Evolutionary conservation across 2,113 vertebrate species (phyloP), one percentile per base, ranked within the genome.

Genomic region (Upupa epops): DNA sequence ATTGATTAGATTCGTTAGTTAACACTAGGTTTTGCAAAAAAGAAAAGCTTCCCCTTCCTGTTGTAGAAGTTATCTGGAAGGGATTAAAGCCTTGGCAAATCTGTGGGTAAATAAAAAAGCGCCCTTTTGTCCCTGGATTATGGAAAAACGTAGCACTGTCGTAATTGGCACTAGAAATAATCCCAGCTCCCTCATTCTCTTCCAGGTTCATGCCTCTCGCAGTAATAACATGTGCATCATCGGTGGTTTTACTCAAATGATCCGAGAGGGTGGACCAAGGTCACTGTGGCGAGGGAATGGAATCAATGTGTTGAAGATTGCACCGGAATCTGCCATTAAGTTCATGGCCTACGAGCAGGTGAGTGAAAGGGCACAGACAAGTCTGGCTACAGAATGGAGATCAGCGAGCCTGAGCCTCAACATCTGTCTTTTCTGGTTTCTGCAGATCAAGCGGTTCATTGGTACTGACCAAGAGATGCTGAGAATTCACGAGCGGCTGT

Each of bases 271-370:
- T 0, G 99, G 99, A 2, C 34, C 98, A 3, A 97, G 97, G 77
- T 99, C 99, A 0, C 97, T 99, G 28, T 99, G 99, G 99, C 87
- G 99, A 45, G 99, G 99, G 31, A 99, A 99, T 0, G 99, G 99
- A 86, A 99, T 99, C 95, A 99, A 99, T 0, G 99, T 99, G 91
- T 95, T 99, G 83, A 99, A 99, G 96, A 99, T 99, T 6, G 99
- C 98, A 6, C 99, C 99, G 0, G 99, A 99, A 89, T 98, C 99
- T 0, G 99, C 99, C 32, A 99, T 99, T 89, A 99, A 99, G 81
- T 99, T 99, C 97, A 99, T 99, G 98, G 99, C 99, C 5, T 99
- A 99, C 0, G 99, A 99, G 70, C 99, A 99, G 98, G 99, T 99
- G 82, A 75, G 96, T 26, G 5, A 42, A 74, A 13, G 9, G 59